These are phyloP conservation scores for Pristionchus arcanus DNA, from an alignment of 2,888 invertebrate genomes.

Conservation along the genomic window DNA sequence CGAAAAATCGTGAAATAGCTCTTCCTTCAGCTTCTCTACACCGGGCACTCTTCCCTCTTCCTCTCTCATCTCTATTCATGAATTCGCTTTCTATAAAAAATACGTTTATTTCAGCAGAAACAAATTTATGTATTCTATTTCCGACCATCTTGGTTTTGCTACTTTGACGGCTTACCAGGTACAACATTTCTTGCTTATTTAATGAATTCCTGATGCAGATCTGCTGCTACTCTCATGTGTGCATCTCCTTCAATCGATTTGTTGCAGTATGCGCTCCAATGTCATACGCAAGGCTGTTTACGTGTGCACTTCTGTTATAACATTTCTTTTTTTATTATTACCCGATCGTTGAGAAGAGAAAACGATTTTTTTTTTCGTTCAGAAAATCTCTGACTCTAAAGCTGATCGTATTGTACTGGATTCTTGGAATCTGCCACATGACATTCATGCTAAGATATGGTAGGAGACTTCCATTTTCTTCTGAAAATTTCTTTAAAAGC, in stretches of 20 bases:
- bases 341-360: no score
- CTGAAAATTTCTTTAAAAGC: not conserved
- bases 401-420: not conserved
- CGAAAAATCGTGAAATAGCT: no score
- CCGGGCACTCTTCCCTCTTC: no score
- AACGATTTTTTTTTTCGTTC: no score
- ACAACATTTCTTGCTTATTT: not conserved
- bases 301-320: not conserved
- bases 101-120: not conserved
- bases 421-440: not conserved
- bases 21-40: no score
- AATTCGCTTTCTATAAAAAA: not conserved
- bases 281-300: not conserved
- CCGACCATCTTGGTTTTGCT: not conserved
- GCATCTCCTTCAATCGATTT: slow-evolving; percentile 6
- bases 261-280: not conserved
- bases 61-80: no score
- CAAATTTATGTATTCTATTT: not conserved
- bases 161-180: not conserved
- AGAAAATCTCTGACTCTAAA: not conserved
- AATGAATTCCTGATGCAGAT: not conserved
- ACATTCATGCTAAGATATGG: not conserved
- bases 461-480: not conserved
- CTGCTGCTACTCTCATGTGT: slow-evolving; percentile 13
- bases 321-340: not conserved